Conservation (phyloP, 2,888 invertebrate species). For the Julus scandinavius region DNA sequence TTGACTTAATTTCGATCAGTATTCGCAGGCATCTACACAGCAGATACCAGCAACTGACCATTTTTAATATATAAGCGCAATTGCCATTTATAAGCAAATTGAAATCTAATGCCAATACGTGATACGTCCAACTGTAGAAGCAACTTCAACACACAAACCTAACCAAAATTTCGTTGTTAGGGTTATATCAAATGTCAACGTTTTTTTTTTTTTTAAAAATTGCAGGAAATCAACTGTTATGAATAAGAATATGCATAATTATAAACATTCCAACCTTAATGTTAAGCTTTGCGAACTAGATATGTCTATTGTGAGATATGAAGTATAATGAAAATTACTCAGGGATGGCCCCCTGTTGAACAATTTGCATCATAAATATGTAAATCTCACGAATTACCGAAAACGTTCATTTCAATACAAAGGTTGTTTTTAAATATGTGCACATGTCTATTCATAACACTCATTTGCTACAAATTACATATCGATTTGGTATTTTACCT, state of each 20-base stretch:
- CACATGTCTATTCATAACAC: no score
- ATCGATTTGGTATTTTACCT: not conserved
- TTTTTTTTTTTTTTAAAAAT: not conserved
- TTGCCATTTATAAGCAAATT: constrained; percentile 17
- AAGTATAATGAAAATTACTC: no score
- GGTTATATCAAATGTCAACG: not conserved
- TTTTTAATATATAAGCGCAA: constrained; percentile 6
- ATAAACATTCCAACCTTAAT: not conserved
- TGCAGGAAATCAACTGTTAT: not conserved
- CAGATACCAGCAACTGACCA: constrained; percentile 43
- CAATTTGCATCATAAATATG: no score
- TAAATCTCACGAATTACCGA: no score
- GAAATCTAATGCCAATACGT: not conserved
- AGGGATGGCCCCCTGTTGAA: no score
- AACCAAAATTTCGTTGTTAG: not conserved
- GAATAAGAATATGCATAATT: not conserved
- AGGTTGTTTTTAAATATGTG: no score
- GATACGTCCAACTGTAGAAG: not conserved
- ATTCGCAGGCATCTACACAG: not conserved
- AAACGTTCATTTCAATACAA: no score
- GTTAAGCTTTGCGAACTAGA: not conserved
- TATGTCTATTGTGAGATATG: no score
- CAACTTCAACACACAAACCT: not conserved
- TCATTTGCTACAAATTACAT: no score
- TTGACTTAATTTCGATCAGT: constrained; percentile 28